These are phyloP conservation scores for Gymnoscelis rufifasciata DNA, from an alignment of 2,888 invertebrate genomes.

Conservation along the genomic window DNA sequence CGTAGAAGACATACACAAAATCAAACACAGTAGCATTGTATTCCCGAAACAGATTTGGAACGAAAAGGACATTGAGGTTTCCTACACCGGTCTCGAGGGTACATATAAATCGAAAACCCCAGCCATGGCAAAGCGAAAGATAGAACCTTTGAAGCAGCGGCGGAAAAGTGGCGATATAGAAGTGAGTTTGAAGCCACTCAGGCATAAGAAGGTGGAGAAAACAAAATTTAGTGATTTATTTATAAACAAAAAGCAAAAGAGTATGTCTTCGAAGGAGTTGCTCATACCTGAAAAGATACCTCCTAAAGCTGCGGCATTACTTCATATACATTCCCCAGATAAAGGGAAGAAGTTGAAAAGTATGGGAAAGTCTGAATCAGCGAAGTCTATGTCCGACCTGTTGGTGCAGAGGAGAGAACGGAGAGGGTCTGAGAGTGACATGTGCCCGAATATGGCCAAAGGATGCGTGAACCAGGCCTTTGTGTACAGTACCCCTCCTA, in stretches of 20 bases:
- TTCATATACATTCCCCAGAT: slow-evolving; percentile 77
- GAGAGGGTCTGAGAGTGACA: slow-evolving; percentile 71
- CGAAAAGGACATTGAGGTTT: slow-evolving; percentile 65
- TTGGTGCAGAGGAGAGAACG: slow-evolving; percentile 52
- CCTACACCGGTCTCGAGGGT: slow-evolving; percentile 68
- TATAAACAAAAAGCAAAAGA: slow-evolving; percentile 68
- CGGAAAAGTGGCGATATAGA: slow-evolving; percentile 70
- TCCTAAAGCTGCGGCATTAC: slow-evolving; percentile 80
- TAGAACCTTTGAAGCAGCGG: slow-evolving; percentile 52
- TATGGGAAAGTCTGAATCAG: slow-evolving; percentile 65
- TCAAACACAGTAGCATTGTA: slow-evolving; percentile 59
- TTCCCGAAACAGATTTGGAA: slow-evolving; percentile 63
- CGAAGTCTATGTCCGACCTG: slow-evolving; percentile 55
- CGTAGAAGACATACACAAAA: slow-evolving; percentile 50
- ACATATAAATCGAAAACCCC: slow-evolving; percentile 71
- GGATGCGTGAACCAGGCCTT: slow-evolving; percentile 71
- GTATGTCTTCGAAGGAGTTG: slow-evolving; percentile 64
- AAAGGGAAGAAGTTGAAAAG: slow-evolving; percentile 59
- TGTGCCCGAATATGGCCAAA: slow-evolving; percentile 50
- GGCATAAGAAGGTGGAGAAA: slow-evolving; percentile 62
- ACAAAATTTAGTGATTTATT: slow-evolving; percentile 71
- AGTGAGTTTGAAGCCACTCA: slow-evolving; percentile 60
- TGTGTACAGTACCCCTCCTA: slow-evolving; percentile 74
- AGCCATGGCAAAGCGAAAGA: slow-evolving; percentile 65
- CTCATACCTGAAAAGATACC: slow-evolving; percentile 75